Base-by-base conservation (phyloP, 2,888 invertebrate species). In the Andrena chrysosceles region DNA sequence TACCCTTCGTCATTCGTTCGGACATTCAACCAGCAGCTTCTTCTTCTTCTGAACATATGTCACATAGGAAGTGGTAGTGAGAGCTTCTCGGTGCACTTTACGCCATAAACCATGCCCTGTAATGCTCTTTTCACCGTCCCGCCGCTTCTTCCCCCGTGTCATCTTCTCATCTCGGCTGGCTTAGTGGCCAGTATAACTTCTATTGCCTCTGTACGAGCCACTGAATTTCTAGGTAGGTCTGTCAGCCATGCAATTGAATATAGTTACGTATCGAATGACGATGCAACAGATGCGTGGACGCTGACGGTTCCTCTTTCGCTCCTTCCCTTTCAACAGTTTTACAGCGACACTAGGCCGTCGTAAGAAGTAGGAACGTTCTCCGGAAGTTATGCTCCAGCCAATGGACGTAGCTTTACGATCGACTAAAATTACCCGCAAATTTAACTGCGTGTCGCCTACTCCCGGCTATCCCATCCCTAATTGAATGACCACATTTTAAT, bases 181-280 rank as follows among this genome's bases (percentile, higher is more conserved):
- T 52, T 52, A 23, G 33, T 54, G 26, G 33, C 68, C 52, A 33
- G 33, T 74, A 29, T 62, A 59, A 52, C 67, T 54, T 35, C 48
- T 49, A 63, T n/a, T 33, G 73, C 62, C 59, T 49, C 62, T 56
- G 72, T 60, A 67, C 76, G 72, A 64, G 79, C 77, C 77, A 63
- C 78, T 84, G 81, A 79, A 85, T 88, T 89, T 87, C 85, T 82
- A 79, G 84, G 80, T 83, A 87, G 83, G 78, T 82, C 84, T 70
- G 77, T 86, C 74, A 73, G 54, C 68, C 75, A 77, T 8, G 90
- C 90, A 91, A 92, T 92, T 90, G 92, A 87, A 91, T 85, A 89
- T 87, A 91, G 91, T 92, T 91, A 91, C 88, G 91, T 87, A 89
- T 87, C 90, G 89, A 86, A 87, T 85, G 81, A 81, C 82, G 82